Conservation (phyloP, 2,888 invertebrate genomes). For the Heteromurus nitidus region DNA sequence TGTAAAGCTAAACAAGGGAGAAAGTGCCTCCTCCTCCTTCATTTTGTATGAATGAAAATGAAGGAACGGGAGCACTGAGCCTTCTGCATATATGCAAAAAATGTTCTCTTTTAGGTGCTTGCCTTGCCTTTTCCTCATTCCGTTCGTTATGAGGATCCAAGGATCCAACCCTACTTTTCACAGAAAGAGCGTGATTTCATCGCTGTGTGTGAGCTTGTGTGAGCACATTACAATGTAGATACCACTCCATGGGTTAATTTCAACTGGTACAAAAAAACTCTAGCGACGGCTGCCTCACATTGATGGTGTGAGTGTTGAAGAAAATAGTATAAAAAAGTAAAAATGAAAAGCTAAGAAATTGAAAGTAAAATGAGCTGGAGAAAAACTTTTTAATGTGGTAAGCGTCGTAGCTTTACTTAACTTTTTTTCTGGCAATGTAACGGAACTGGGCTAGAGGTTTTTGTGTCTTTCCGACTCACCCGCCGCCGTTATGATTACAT, state of each 20-base stretch:
- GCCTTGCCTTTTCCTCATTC: neutral
- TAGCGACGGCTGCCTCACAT: constrained; percentile 13
- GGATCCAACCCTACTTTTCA: neutral
- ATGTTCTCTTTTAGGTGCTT: neutral
- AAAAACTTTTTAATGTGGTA: constrained; percentile 55
- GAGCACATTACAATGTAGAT: too few species aligned
- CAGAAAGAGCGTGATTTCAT: constrained; percentile 10
- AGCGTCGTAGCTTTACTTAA: constrained; percentile 39
- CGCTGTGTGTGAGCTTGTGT: neutral
- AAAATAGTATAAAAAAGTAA: constrained; percentile 17
- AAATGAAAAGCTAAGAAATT: constrained; percentile 51
- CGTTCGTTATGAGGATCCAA: too few species aligned
- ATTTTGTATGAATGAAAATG: constrained; percentile 66
- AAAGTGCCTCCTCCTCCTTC: constrained; percentile 17
- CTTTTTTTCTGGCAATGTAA: constrained; percentile 40
- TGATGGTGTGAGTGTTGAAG: constrained; percentile 8
- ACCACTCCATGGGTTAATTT: constrained; percentile 25
- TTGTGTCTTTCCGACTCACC: constrained; percentile 34
- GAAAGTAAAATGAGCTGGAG: constrained; percentile 52
- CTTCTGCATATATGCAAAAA: neutral
- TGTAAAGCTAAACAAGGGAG: constrained; percentile 19
- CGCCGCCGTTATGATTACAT: constrained; percentile 30
- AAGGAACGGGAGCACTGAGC: neutral
- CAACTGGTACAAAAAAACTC: neutral
- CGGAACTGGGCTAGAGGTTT: neutral